Evolutionary conservation across 2,888 invertebrate genomes (phyloP), one percentile per base, ranked within the genome.

Genomic region (Harpalus rufipes): DNA sequence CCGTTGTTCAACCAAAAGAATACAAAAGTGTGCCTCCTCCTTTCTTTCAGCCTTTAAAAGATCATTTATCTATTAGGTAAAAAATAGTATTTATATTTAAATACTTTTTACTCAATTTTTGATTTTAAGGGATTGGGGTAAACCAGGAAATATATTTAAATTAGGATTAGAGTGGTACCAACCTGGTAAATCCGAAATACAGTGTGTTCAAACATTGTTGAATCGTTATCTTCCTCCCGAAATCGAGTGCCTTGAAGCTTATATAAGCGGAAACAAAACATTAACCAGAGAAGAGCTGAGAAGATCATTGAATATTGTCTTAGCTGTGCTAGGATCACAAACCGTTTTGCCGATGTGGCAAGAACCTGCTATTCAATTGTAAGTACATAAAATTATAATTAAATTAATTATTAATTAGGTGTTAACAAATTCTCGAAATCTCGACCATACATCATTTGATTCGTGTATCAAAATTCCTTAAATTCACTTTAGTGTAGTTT

Each of bases 111-210:
- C 18, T 51, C 16, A 59, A 79, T 32, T 25, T 18, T 79, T n/a
- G 25, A 56, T 8, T 68, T 72, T n/a, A 1, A 92, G 94, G 21
- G 95, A 97, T 87, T 98, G 98, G 98, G 98, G 97, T 0, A 92
- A 93, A 85, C 93, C 95, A 0, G 93, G 94, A 16, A 92, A 95
- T 87, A 90, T 96, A 18, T 92, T 94, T 83, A 92, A 94, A 32
- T 91, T 95, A 16, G 92, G 94, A 7, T 91, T 97, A 18, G 91
- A 94, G 59, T 98, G 97, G 97, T 96, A 96, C 88, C 92, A 95
- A 72, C 97, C 98, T 0, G 93, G 92, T 21, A 92, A 92, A 21
- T 93, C 93, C 58, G 97, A 97, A 89, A 93, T 96, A 0, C 90
- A 91, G 0, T 93, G 94, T 86, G 94, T 95, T 0, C 94, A 95